Conservation (phyloP, 2,888 invertebrate genomes). For the Teleiodes luculella region DNA sequence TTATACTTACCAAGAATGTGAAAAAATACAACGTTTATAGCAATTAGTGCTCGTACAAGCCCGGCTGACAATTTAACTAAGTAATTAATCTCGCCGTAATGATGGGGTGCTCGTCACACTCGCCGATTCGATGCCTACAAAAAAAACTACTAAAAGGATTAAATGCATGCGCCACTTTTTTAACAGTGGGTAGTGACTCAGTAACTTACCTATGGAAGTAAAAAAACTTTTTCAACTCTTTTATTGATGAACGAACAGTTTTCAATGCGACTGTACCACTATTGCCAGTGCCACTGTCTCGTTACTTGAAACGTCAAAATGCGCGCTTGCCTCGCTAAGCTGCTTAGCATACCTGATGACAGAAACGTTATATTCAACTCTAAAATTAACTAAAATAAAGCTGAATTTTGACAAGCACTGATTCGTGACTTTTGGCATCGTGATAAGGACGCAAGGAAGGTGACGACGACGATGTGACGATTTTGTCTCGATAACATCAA, state of each 20-base stretch:
- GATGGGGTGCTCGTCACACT: constrained; percentile 36
- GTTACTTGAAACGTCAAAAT: constrained; percentile 65
- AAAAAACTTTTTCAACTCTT: background rate
- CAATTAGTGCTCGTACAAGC: constrained; percentile 68
- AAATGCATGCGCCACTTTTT: constrained; percentile 2
- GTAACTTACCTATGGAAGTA: background rate
- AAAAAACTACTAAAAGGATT: constrained; percentile 12
- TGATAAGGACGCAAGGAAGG: constrained; percentile 63
- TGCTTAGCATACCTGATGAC: constrained; percentile 61
- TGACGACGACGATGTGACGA: constrained; percentile 49
- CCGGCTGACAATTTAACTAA: constrained; percentile 56
- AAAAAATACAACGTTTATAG: constrained; percentile 69
- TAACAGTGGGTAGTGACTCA: background rate
- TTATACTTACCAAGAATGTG: constrained; percentile 54
- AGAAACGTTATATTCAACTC: constrained; percentile 28
- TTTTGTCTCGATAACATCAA: constrained; percentile 75
- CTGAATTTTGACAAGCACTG: constrained; percentile 25
- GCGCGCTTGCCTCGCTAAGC: constrained; percentile 64
- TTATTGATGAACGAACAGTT: constrained; percentile 5
- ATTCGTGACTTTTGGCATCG: constrained; percentile 70
- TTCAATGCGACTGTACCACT: constrained; percentile 40
- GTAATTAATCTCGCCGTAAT: constrained; percentile 58
- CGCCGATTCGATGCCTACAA: constrained; percentile 39
- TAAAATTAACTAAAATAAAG: constrained; percentile 29
- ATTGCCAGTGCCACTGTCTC: constrained; percentile 50